These are phyloP conservation scores for Drosophila repletoides DNA, from an alignment of 1,140 invertebrate species.

Conservation along the genomic window DNA sequence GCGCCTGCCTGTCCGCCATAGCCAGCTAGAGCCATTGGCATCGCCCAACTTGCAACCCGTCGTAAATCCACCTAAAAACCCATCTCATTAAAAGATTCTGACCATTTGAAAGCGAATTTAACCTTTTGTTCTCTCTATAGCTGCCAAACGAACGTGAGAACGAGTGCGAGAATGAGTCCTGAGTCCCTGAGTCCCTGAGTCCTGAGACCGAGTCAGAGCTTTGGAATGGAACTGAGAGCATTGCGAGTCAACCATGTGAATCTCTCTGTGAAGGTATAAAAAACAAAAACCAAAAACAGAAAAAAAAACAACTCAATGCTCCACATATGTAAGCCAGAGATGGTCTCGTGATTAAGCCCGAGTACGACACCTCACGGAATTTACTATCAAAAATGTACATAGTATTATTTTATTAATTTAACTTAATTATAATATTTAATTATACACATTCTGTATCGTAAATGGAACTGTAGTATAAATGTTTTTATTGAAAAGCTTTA, in stretches of 20 bases:
- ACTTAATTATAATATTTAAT: too few species aligned
- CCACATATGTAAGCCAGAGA: conserved; percentile 25
- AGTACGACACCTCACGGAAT: too few species aligned
- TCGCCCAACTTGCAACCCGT: conserved; percentile 7
- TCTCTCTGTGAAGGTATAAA: conserved; percentile 18
- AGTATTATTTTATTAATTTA: too few species aligned
- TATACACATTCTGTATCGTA: too few species aligned
- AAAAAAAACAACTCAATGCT: conserved; percentile 14
- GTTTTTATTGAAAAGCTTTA: too few species aligned
- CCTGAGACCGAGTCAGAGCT: not conserved
- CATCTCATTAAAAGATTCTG: conserved; percentile 74
- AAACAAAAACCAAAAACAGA: not conserved
- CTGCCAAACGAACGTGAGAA: conserved; percentile 21
- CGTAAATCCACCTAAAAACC: conserved; percentile 26
- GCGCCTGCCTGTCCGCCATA: conserved; percentile 74
- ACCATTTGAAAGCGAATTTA: conserved; percentile 79
- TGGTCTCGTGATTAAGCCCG: too few species aligned
- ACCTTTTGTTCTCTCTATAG: conserved; percentile 66
- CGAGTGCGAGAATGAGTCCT: conserved; percentile 2
- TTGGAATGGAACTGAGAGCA: conserved; percentile 10
- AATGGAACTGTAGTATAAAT: too few species aligned
- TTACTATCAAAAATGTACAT: too few species aligned
- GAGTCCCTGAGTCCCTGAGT: too few species aligned
- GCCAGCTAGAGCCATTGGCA: conserved; percentile 29
- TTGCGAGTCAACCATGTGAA: conserved; percentile 36